A percentile compares a stretch with the other conserved stretches of the same genome.
phyloP scores from a whole-genome alignment of 1,140 invertebrate genomes.

The Eciton burchellii region DNA sequence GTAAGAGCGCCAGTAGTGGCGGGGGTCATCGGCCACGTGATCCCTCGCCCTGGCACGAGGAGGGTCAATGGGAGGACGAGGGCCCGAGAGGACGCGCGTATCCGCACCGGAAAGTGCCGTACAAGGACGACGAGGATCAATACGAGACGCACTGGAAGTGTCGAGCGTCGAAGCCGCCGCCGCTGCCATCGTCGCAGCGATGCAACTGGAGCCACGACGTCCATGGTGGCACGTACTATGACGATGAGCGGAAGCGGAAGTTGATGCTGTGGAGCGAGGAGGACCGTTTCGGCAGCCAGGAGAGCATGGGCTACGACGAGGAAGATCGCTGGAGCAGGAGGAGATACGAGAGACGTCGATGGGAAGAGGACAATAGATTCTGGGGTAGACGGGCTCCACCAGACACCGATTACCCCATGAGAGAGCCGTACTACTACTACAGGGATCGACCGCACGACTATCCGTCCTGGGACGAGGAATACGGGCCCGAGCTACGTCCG shows the following conservation, averaged over 20 bases:
- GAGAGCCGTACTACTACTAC: conserved; percentile 80
- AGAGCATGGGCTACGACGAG: conserved; percentile 85
- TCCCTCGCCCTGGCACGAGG: conserved; percentile 81
- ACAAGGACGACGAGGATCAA: conserved; percentile 83
- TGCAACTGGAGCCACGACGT: conserved; percentile 78
- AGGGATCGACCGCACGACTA: conserved; percentile 79
- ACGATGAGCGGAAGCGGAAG: conserved; percentile 80
- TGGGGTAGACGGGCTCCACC: conserved; percentile 74
- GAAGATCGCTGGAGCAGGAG: conserved; percentile 80
- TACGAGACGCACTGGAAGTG: conserved; percentile 83
- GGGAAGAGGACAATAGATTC: conserved; percentile 80
- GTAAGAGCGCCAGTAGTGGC: conserved; percentile 61
- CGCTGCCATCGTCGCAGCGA: conserved; percentile 62
- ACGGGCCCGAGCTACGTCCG: conserved; percentile 73
- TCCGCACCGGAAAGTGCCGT: conserved; percentile 77
- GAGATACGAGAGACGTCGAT: conserved; percentile 81
- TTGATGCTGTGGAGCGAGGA: conserved; percentile 82
- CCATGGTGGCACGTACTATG: conserved; percentile 76
- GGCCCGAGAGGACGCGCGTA: conserved; percentile 76
- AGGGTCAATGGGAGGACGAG: conserved; percentile 83
- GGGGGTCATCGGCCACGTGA: conserved; percentile 75
- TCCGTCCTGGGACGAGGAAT: conserved; percentile 79
- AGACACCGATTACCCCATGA: conserved; percentile 73
- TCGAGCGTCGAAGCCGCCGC: conserved; percentile 67
- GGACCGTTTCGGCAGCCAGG: conserved; percentile 86